A percentile compares a stretch with the other conserved stretches of the same genome.
phyloP scores from a whole-genome alignment of 2,113 vertebrate genomes.

The Ranitomeya imitator region DNA sequence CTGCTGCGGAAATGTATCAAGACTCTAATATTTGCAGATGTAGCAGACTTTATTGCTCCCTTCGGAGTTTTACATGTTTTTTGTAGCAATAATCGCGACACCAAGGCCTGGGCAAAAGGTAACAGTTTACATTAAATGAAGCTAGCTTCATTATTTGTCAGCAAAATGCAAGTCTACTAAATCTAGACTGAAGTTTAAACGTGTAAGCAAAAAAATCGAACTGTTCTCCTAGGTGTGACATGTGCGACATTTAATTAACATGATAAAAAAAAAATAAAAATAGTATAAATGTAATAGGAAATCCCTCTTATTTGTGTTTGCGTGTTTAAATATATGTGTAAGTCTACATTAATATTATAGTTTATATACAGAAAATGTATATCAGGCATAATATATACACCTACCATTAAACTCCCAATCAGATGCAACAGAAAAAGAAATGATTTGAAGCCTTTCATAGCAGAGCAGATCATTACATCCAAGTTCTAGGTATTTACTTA shows the following conservation, averaged over 20 bases:
- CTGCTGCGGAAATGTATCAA: background rate
- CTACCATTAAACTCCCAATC: conserved; percentile 63
- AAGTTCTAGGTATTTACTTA: conserved; percentile 52
- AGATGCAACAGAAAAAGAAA: conserved; percentile 58
- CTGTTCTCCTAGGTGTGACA: background rate
- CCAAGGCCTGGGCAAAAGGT: background rate
- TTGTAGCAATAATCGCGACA: background rate
- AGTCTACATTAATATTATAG: background rate
- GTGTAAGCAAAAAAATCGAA: background rate
- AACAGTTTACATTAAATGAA: background rate
- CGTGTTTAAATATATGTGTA: background rate
- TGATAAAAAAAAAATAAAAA: background rate
- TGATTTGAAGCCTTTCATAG: conserved; percentile 64
- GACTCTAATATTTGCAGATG: conserved; percentile 20
- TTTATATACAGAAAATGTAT: background rate
- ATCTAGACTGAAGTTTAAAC: background rate
- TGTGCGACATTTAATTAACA: background rate
- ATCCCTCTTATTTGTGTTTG: background rate
- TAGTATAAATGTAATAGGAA: background rate
- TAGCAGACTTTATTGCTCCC: background rate
- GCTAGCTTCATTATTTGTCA: background rate
- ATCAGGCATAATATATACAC: conserved; percentile 47
- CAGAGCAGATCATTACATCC: conserved; percentile 40
- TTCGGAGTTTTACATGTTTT: background rate
- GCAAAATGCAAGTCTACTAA: background rate